Evolutionary conservation across 1,140 invertebrate species (phyloP), one percentile per base, ranked within the genome.

Genomic region (Tetramorium alpestre): DNA sequence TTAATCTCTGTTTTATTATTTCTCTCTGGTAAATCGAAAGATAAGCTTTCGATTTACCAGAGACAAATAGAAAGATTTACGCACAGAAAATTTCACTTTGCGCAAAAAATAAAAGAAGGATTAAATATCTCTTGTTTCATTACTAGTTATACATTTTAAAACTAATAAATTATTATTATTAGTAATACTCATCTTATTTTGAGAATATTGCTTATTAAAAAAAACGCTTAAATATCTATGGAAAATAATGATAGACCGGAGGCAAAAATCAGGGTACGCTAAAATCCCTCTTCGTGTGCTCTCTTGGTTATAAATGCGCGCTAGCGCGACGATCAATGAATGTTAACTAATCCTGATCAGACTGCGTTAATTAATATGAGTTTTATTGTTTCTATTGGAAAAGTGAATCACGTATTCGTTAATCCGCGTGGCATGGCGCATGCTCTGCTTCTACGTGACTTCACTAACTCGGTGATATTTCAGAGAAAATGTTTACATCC

Each of bases 351-450:
- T 73, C 25, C 54, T 60, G 80, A 84, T 60, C 69, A 49, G 41
- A 41, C 33, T 28, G 54, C 67, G 51, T 84, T 84, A 84, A 84
- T 84, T 84, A 84, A 75, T 75, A 73, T 44, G 54, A 28, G 7
- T 84, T 73, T 84, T 84, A 84, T 41, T 73, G 80, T 62, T 84
- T 62, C 8, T 60, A 54, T 28, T 13, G 47, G 41, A 75, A 75
- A 73, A 62, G 13, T 84, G 13, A n/a, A 73, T 38, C 18, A 47
- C 41, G 18, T 58, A 72, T 28, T 60, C 54, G 54, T 82, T 58
- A 82, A 82, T 73, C 10, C 28, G 18, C n/a, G 44, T 44, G 49
- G 11, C 25, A 13, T 47, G 41, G 22, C 41, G 41, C 41, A 25
- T 38, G 22, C 25, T 16, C 28, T 49, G 41, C 28, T 58, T 58